phyloP scores from a whole-genome alignment of 2,113 vertebrate genomes.

The Cyanoramphus novaezelandiae region DNA sequence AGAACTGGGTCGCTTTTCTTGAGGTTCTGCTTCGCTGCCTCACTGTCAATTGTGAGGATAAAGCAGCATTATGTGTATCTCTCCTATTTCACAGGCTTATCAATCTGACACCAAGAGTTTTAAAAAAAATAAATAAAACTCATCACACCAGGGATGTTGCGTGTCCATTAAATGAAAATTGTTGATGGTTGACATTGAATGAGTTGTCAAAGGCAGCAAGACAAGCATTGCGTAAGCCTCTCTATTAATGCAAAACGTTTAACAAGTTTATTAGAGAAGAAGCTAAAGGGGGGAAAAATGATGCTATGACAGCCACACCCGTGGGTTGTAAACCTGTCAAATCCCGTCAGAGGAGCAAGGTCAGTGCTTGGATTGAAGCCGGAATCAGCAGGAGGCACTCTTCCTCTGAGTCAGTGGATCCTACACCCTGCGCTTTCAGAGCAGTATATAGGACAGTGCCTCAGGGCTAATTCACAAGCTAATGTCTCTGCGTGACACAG shows the following conservation, averaged over 20 bases:
- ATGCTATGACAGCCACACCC: slow-evolving; percentile 64
- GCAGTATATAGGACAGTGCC: slow-evolving; percentile 51
- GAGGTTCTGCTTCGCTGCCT: slow-evolving; percentile 60
- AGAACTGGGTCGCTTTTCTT: slow-evolving; percentile 37
- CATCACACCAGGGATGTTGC: slow-evolving; percentile 27
- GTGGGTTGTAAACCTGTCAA: slow-evolving; percentile 58
- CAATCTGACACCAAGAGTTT: slow-evolving; percentile 66
- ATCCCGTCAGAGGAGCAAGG: slow-evolving; percentile 32
- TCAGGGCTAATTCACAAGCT: slow-evolving; percentile 63
- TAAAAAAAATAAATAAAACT: slow-evolving; percentile 18
- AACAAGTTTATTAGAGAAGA: slow-evolving; percentile 64
- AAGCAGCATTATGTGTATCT: slow-evolving; percentile 67
- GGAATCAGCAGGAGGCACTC: slow-evolving; percentile 67
- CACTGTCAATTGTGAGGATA: slow-evolving; percentile 53
- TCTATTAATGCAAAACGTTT: slow-evolving; percentile 48
- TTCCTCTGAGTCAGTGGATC: slow-evolving; percentile 63
- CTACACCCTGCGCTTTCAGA: slow-evolving; percentile 3
- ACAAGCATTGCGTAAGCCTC: slow-evolving; percentile 31
- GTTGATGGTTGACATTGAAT: slow-evolving; percentile 57
- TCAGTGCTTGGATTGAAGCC: slow-evolving; percentile 28
- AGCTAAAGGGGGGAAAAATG: slow-evolving; percentile 28
- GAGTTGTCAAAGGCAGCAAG: slow-evolving; percentile 44
- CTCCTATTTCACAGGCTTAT: slow-evolving; percentile 67
- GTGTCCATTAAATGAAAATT: slow-evolving; percentile 61
- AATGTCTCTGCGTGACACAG: slow-evolving; percentile 45